A percentile compares a stretch with the other conserved stretches of the same genome.
These are phyloP conservation scores for Craterocephalus amniculus DNA, from an alignment of 2,797 vertebrate species.

Conservation along the genomic window DNA sequence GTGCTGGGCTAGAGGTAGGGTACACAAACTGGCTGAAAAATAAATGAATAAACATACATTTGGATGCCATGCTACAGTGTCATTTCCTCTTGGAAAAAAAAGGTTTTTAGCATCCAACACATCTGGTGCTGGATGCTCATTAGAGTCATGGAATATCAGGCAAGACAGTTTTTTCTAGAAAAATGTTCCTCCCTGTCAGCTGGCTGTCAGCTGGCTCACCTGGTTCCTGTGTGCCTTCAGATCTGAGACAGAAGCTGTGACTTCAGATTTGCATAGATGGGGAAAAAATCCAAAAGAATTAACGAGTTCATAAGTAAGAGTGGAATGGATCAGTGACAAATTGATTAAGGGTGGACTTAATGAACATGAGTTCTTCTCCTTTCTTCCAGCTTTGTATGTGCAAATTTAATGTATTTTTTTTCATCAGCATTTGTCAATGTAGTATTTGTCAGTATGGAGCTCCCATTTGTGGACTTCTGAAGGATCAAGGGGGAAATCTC, in stretches of 20 bases:
- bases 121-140: conserved; percentile 59
- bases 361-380: too few species aligned
- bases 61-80: neutral
- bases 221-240: conserved; percentile 39
- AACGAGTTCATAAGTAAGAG: neutral
- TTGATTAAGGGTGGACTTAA: too few species aligned
- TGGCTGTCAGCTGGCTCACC: conserved; percentile 50
- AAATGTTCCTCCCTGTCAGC: conserved; percentile 57
- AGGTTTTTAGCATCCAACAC: conserved; percentile 51
- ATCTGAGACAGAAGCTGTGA: too few species aligned
- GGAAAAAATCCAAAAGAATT: too few species aligned
- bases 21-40: neutral
- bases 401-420: neutral
- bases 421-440: neutral
- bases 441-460: neutral
- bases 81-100: neutral
- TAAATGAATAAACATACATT: neutral
- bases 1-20: too few species aligned
- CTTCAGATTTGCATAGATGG: too few species aligned
- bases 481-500: too few species aligned
- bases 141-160: conserved; percentile 43
- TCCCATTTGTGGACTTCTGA: too few species aligned
- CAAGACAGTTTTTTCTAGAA: conserved; percentile 29
- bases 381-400: neutral
- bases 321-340: neutral